Base-by-base conservation (phyloP, 37 sponge, comb jelly and placozoan species). In the Diacarnus erythraeanus region DNA sequence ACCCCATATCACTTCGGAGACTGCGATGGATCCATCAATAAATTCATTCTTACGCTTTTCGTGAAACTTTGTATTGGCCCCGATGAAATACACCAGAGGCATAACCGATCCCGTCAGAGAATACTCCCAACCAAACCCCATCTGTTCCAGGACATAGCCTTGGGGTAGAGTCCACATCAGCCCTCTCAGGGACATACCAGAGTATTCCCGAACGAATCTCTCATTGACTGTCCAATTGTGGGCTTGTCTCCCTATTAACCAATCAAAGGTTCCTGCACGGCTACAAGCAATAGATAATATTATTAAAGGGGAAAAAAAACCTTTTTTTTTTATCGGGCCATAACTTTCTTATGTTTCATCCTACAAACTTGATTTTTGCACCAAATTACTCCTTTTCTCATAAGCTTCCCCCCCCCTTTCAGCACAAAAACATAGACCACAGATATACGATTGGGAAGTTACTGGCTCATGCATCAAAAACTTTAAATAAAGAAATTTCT, bases 41-140 rank as follows among this genome's bases (percentile, higher is more conserved):
- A 84, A 71, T 22, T 22, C 20, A 35, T 26, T 41, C 9, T 40
- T 2, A 17, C 34, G 51, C 5, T 8, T 22, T 12, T 41, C 64
- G 2, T 29, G 57, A 22, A 73, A 9, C 12, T 6, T 27, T 10
- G 84, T 89, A 0, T 58, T 26, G 9, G 76, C 42, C 5, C 94
- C 94, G 36, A 86, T 47, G 61, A 39, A 84, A 59, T 95, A 95
- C 2, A 86, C 39, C 0, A 65, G 1, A 0, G 87, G 89, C 92
- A 95, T 95, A 17, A 85, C 35, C 35, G 89, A 82, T 18, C 96
- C 96, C 35, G 79, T 64, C n/a, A 95, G 72, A 38, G 85, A 80
- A 84, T 95, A 91, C 59, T 88, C 86, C 89, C 92, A 91, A 2
- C 96, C 96, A 42, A 87, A 95, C 0, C 87, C 92, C 40, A 95